Evolutionary conservation across 2,797 vertebrate species (phyloP).

Genomic region (Phoxinus dragarum): DNA sequence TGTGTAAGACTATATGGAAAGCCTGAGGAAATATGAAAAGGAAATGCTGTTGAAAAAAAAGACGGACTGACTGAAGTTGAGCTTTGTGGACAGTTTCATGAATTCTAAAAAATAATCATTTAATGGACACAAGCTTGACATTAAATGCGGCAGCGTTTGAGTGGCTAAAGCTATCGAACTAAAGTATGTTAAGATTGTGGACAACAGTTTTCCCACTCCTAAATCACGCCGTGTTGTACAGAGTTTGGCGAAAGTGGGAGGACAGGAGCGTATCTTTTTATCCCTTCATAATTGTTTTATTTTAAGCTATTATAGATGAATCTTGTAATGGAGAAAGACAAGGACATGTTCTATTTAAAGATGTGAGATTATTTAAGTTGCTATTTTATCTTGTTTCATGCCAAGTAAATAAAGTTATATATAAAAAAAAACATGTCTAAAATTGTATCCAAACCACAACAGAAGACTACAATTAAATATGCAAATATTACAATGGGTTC

Average conservation of each 20-base stretch:
- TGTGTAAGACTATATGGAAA: not conserved
- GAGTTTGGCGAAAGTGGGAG: slow-evolving; percentile 45
- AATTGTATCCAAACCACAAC: not conserved
- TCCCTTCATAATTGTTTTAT: slow-evolving; percentile 58
- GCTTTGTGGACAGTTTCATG: slow-evolving; percentile 19
- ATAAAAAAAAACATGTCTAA: slow-evolving; percentile 66
- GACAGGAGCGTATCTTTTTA: slow-evolving; percentile 32
- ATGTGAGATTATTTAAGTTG: slow-evolving; percentile 82
- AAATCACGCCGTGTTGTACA: slow-evolving; percentile 12
- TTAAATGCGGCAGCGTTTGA: slow-evolving; percentile 46
- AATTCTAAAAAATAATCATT: slow-evolving; percentile 1
- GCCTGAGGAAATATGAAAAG: slow-evolving; percentile 1
- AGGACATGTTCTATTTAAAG: slow-evolving; percentile 82
- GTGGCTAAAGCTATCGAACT: slow-evolving; percentile 29
- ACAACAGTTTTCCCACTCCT: slow-evolving; percentile 31
- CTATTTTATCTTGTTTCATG: slow-evolving; percentile 76
- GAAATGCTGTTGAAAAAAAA: not conserved
- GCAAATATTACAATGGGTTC: too few relatives aligned
- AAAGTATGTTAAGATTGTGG: slow-evolving; percentile 12
- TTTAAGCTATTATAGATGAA: slow-evolving; percentile 58
- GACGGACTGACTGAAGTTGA: slow-evolving; percentile 16
- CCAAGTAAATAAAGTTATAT: slow-evolving; percentile 72
- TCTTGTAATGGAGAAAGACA: slow-evolving; percentile 67
- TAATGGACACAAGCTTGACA: slow-evolving; percentile 19
- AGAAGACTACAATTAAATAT: not conserved